A percentile compares a stretch with the other conserved stretches of the same genome.
Evolutionary conservation across 2,797 vertebrate species (phyloP).

Genomic region (Scarus forsteni): DNA sequence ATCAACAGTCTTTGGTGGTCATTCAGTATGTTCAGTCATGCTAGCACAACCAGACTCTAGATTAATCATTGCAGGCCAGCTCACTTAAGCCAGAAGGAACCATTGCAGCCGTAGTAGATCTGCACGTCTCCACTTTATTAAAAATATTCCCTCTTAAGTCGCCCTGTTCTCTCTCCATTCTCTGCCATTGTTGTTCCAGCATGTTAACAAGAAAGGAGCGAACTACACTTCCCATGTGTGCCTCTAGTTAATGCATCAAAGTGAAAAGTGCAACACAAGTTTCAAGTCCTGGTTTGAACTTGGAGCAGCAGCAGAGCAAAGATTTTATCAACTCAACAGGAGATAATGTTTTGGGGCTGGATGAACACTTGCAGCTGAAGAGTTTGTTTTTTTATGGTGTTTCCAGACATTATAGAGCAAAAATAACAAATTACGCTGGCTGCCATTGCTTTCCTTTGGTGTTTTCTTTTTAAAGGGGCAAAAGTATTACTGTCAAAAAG

Average conservation of each 20-base stretch:
- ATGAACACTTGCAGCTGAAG: constrained; percentile 15
- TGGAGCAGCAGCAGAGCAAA: constrained; percentile 21
- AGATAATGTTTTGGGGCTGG: constrained; percentile 13
- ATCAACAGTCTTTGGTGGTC: too few species aligned
- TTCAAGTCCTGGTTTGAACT: constrained; percentile 53
- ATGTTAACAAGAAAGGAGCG: constrained; percentile 38
- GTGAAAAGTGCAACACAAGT: constrained; percentile 10
- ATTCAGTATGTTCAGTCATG: too few species aligned
- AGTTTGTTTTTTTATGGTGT: constrained; percentile 12
- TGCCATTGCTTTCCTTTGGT: not conserved
- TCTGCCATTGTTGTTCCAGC: constrained; percentile 30
- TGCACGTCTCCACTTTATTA: not conserved
- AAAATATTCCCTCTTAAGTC: constrained; percentile 21
- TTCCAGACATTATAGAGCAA: constrained; percentile 8
- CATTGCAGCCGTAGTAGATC: too few species aligned
- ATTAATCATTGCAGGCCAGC: too few species aligned
- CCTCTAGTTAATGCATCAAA: constrained; percentile 65
- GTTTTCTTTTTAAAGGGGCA: constrained; percentile 19
- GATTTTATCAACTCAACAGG: constrained; percentile 29
- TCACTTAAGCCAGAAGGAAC: too few species aligned
- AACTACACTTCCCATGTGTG: constrained; percentile 27
- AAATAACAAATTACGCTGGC: not conserved
- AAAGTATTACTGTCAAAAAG: constrained; percentile 6
- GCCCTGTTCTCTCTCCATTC: constrained; percentile 16
- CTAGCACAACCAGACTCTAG: too few species aligned